Percentiles rank a stretch among this genome's conserved stretches.
These are phyloP conservation scores for Erythrocercus mccallii DNA, from an alignment of 2,113 vertebrate species.

Conservation along the genomic window DNA sequence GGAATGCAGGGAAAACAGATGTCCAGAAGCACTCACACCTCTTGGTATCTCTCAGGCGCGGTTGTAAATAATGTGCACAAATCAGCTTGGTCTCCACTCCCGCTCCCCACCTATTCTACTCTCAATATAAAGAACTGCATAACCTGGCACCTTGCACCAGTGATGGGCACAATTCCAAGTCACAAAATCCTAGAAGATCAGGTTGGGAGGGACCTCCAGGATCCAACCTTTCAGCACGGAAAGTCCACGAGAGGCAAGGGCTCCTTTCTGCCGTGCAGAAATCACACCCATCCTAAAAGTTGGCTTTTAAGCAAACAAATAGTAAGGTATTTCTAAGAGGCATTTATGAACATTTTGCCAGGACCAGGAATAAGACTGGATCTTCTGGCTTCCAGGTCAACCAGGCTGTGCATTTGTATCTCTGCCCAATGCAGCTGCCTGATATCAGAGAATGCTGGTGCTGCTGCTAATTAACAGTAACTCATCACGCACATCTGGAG, in stretches of 20 bases:
- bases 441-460: neutral
- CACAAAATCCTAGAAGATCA: neutral
- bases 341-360: neutral
- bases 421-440: neutral
- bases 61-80: rapidly evolving
- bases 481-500: neutral
- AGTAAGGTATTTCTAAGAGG: neutral
- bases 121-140: neutral
- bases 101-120: neutral
- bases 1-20: neutral
- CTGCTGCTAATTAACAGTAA: neutral
- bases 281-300: neutral
- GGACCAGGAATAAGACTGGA: neutral
- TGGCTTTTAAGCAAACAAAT: neutral
- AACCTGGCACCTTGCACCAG: neutral
- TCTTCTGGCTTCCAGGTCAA: neutral
- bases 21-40: neutral
- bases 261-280: neutral
- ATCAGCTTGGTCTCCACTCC: neutral
- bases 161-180: neutral
- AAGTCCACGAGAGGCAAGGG: neutral
- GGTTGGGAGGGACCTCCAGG: neutral
- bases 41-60: neutral
- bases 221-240: neutral
- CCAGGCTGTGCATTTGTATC: neutral